phyloP scores from a whole-genome alignment of 2,888 invertebrate species.

The Exephanes ischioxanthus region DNA sequence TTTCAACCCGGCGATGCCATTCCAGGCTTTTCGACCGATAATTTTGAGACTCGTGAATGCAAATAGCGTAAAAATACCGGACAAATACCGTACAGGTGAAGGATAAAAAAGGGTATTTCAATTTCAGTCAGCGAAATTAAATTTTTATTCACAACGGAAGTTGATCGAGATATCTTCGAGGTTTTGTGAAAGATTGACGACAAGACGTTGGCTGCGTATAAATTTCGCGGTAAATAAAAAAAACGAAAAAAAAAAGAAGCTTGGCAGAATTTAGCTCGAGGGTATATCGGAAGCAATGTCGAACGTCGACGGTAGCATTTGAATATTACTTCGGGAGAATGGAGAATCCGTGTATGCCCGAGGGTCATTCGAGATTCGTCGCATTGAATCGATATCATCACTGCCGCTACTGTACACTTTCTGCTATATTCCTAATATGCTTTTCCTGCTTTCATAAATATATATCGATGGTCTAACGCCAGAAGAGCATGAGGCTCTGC shows the following conservation, averaged over 20 bases:
- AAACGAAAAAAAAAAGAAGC: background rate
- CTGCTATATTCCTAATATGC: background rate
- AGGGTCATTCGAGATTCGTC: conserved; percentile 69
- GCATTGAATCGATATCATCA: conserved; percentile 58
- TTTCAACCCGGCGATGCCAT: background rate
- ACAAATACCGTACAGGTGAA: too few species aligned
- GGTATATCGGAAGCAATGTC: background rate
- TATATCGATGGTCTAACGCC: background rate
- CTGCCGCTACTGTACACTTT: conserved; percentile 4
- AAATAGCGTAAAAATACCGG: too few species aligned
- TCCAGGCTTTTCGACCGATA: background rate
- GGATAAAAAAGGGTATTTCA: background rate
- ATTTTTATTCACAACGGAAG: background rate
- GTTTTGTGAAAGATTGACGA: background rate
- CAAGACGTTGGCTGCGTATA: background rate
- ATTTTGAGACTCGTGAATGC: background rate
- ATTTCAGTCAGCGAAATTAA: background rate
- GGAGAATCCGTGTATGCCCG: conserved; percentile 71
- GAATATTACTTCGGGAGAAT: conserved; percentile 69
- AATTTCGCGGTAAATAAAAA: conserved; percentile 1
- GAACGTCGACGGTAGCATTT: conserved; percentile 56
- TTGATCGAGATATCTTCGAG: background rate
- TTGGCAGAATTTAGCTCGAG: background rate
- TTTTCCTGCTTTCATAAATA: conserved; percentile 13
- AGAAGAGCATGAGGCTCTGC: background rate